Evolutionary conservation across 2,113 vertebrate species (phyloP).

Genomic region (Delphinapterus leucas): DNA sequence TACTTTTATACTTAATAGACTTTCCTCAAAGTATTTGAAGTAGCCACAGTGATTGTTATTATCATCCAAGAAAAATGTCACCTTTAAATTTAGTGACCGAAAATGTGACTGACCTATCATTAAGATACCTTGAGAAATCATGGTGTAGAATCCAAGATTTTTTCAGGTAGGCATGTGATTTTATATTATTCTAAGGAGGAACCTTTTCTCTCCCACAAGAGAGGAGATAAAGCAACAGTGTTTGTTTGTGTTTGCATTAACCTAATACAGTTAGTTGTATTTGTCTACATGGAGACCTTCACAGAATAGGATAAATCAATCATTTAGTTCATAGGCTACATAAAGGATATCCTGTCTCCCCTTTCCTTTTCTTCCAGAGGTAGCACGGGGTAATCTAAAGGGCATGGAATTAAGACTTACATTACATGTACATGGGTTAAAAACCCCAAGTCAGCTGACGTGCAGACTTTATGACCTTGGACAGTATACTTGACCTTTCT

Average conservation of each 20-base stretch:
- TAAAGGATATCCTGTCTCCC: neutral
- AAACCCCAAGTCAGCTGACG: neutral
- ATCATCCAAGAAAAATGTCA: neutral
- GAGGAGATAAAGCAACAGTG: constrained; percentile 44
- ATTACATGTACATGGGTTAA: neutral
- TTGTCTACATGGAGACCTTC: constrained; percentile 46
- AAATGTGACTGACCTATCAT: constrained; percentile 40
- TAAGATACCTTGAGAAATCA: constrained; percentile 58
- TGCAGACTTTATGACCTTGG: neutral
- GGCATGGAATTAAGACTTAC: neutral
- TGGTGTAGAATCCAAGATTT: constrained; percentile 30
- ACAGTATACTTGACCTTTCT: neutral
- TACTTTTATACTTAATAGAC: neutral
- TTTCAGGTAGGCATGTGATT: constrained; percentile 40
- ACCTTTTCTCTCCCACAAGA: neutral
- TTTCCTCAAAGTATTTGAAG: constrained; percentile 40
- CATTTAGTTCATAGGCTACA: neutral
- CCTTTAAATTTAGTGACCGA: constrained; percentile 2
- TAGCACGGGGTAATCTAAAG: neutral
- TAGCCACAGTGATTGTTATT: neutral
- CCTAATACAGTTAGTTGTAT: constrained; percentile 55
- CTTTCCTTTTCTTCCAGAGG: neutral
- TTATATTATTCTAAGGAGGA: constrained; percentile 27
- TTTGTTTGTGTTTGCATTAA: constrained; percentile 7
- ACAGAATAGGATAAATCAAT: neutral